A percentile compares a stretch with the other conserved stretches of the same genome.
phyloP scores from a whole-genome alignment of 1,140 invertebrate genomes.

The Caenorhabditis inopinata region DNA sequence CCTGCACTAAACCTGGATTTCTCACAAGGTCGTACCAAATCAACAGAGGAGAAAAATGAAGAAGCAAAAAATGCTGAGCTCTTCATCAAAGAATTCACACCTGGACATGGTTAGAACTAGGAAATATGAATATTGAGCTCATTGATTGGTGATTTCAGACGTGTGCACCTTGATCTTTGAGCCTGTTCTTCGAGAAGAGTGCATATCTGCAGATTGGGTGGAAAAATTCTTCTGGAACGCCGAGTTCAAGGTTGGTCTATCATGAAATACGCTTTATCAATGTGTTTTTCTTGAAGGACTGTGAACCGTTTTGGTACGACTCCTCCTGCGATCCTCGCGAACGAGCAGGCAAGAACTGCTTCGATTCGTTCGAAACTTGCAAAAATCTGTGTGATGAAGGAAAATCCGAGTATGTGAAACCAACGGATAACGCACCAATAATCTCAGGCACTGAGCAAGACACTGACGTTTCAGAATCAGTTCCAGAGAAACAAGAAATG shows the following conservation, averaged over 20 bases:
- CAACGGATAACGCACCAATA: too few relatives aligned
- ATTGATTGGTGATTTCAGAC: not conserved
- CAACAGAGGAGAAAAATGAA: conserved; percentile 1
- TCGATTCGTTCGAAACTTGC: conserved; percentile 22
- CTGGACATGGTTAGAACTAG: not conserved
- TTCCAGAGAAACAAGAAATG: not conserved
- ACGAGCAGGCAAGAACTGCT: conserved; percentile 35
- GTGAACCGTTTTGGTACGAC: conserved; percentile 46
- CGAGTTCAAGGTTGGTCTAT: not conserved
- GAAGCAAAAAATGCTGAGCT: conserved; percentile 27
- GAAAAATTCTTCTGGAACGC: conserved; percentile 44
- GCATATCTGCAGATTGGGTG: conserved; percentile 33
- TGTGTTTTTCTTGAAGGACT: conserved; percentile 16
- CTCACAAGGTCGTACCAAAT: not conserved
- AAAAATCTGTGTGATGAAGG: conserved; percentile 2
- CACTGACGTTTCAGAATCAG: too few relatives aligned
- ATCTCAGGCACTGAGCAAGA: too few relatives aligned
- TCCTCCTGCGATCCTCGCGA: conserved; percentile 21
- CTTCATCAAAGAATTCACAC: conserved; percentile 24
- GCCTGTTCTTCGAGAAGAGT: conserved; percentile 34
- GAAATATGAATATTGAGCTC: not conserved
- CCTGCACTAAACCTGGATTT: not conserved
- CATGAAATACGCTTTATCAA: not conserved
- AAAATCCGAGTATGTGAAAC: not conserved
- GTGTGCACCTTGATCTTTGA: conserved; percentile 20